These are phyloP conservation scores for Apogon hyalosoma DNA, from an alignment of 2,797 vertebrate genomes.

Conservation along the genomic window DNA sequence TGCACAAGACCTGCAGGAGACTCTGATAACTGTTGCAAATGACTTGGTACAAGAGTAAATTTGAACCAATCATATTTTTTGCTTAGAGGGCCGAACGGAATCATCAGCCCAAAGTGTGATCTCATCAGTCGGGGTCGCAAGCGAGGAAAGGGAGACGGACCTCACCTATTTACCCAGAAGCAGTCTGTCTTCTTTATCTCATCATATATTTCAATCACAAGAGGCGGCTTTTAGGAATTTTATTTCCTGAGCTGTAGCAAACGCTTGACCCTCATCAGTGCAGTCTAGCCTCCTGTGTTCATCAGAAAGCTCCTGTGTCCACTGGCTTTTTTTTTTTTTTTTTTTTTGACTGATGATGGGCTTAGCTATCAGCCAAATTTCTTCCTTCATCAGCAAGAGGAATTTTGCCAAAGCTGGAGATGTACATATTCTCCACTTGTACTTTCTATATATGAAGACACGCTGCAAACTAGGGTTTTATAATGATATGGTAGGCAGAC, in stretches of 20 bases:
- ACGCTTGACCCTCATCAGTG: constrained; percentile 77
- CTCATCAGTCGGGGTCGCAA: constrained; percentile 74
- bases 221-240: constrained; percentile 61
- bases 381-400: constrained; percentile 47
- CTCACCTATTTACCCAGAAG: constrained; percentile 68
- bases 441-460: constrained; percentile 19
- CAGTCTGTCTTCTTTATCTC: constrained; percentile 66
- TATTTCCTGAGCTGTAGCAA: constrained; percentile 47
- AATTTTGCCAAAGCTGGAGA: constrained; percentile 8
- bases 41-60: constrained; percentile 41
- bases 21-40: constrained; percentile 33
- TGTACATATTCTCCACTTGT: background rate
- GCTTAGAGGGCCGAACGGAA: constrained; percentile 48
- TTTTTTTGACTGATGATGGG: constrained; percentile 28
- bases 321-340: constrained; percentile 5
- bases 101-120: constrained; percentile 72
- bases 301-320: constrained; percentile 54
- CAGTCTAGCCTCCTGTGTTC: constrained; percentile 60
- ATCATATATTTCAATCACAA: constrained; percentile 79
- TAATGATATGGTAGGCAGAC: constrained; percentile 50
- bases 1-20: constrained; percentile 11
- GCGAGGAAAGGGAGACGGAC: constrained; percentile 48
- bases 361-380: constrained; percentile 46
- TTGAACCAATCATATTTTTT: constrained; percentile 53
- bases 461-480: constrained; percentile 37